Percentiles rank a stretch among this genome's conserved stretches.
Conservation (phyloP, 2,113 vertebrate genomes). For the Trematocara stigmaticum region DNA sequence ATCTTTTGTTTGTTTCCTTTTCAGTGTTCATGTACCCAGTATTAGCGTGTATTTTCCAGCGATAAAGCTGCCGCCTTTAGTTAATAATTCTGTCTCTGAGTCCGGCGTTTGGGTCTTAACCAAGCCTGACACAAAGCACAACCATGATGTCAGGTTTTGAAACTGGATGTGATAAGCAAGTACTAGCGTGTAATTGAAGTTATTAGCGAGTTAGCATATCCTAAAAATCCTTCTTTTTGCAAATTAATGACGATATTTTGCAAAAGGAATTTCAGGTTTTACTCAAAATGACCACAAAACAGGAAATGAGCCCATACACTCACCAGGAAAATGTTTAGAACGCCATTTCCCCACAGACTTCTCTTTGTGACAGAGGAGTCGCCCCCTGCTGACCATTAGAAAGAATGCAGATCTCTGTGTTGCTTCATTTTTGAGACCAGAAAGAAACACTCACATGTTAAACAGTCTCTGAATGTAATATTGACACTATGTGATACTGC, state of each 20-base stretch:
- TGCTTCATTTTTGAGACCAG: not conserved
- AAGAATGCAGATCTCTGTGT: not conserved
- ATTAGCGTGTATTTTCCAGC: rapidly evolving
- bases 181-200: not conserved
- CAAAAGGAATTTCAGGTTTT: not conserved
- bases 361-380: not conserved
- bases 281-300: not conserved
- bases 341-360: not conserved
- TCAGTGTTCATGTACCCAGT: not conserved
- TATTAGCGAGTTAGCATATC: not conserved
- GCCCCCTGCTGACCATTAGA: not conserved
- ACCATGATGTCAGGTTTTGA: not conserved
- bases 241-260: rapidly evolving
- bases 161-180: not conserved
- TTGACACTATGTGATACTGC: not conserved
- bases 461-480: not conserved
- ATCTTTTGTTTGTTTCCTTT: not conserved
- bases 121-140: not conserved
- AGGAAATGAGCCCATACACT: not conserved
- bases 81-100: not conserved
- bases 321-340: not conserved
- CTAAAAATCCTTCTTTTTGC: not conserved
- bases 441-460: not conserved
- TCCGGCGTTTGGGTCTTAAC: not conserved
- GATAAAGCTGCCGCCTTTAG: not conserved